Conservation (phyloP, 2,888 invertebrate species). For the Dicyrtoma fusca region DNA sequence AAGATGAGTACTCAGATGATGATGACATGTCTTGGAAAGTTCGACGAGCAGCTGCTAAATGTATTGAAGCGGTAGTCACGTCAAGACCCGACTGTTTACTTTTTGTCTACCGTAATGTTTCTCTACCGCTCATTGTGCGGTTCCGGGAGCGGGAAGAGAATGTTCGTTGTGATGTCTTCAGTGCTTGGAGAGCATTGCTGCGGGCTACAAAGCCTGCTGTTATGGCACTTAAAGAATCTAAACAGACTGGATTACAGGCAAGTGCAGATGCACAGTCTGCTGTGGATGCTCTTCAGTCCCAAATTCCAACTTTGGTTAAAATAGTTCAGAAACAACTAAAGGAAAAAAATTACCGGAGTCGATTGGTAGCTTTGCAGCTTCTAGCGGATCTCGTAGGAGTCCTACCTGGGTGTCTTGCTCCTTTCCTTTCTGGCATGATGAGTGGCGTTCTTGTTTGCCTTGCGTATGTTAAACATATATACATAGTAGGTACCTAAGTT, state of each 20-base stretch:
- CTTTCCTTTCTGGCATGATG: conserved; percentile 54
- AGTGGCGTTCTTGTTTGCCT: conserved; percentile 71
- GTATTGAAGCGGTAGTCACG: conserved; percentile 90
- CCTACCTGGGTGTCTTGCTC: conserved; percentile 65
- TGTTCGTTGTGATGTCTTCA: conserved; percentile 97
- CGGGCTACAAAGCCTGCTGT: conserved; percentile 81
- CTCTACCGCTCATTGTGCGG: conserved; percentile 67
- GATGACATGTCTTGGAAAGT: conserved; percentile 99
- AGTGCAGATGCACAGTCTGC: conserved; percentile 68
- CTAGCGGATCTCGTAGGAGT: conserved; percentile 88
- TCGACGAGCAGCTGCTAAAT: conserved; percentile 94
- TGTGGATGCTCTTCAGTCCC: conserved; percentile 54
- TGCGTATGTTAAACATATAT: conserved; percentile 62
- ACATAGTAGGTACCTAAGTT: conserved; percentile 7
- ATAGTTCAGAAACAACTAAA: conserved; percentile 86
- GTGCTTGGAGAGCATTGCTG: conserved; percentile 90
- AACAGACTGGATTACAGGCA: conserved; percentile 75
- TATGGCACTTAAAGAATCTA: conserved; percentile 61
- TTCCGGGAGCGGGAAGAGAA: conserved; percentile 92
- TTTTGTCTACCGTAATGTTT: conserved; percentile 85
- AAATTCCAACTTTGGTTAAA: conserved; percentile 66
- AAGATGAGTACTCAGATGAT: conserved; percentile 97
- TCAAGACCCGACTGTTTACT: conserved; percentile 88
- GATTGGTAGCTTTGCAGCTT: conserved; percentile 89
- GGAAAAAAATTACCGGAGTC: conserved; percentile 81